A percentile compares a stretch with the other conserved stretches of the same genome.
These are phyloP conservation scores for Papilio aristodemus DNA, from an alignment of 1,140 invertebrate species.

Conservation along the genomic window DNA sequence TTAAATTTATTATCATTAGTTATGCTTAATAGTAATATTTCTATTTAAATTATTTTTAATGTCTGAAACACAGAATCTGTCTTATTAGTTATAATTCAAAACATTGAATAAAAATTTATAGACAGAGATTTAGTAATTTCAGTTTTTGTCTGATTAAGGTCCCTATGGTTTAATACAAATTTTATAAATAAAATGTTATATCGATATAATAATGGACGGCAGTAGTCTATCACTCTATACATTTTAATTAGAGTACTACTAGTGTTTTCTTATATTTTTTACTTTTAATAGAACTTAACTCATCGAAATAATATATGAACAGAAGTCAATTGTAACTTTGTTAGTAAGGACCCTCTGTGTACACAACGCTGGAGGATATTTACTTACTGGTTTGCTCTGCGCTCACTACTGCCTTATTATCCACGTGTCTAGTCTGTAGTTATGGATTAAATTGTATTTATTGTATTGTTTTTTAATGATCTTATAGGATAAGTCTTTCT, in stretches of 20 bases:
- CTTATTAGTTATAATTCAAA: no score
- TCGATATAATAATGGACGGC: no score
- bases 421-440: constrained; percentile 54
- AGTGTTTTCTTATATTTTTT: background rate
- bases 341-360: constrained; percentile 15
- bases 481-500: constrained; percentile 39
- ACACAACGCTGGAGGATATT: constrained; percentile 51
- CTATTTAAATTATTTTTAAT: no score
- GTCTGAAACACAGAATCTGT: no score
- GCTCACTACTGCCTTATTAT: constrained; percentile 42
- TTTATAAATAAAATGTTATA: no score
- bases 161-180: no score
- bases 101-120: no score
- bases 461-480: constrained; percentile 46
- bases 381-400: constrained; percentile 35
- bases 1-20: no score
- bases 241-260: background rate
- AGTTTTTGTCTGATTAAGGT: no score
- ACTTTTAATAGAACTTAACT: background rate
- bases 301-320: background rate
- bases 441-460: constrained; percentile 4
- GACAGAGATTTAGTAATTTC: no score
- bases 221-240: background rate
- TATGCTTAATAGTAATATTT: no score
- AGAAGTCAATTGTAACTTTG: constrained; percentile 21